These are phyloP conservation scores for Pararge aegeria DNA, from an alignment of 1,140 invertebrate species.

Conservation along the genomic window DNA sequence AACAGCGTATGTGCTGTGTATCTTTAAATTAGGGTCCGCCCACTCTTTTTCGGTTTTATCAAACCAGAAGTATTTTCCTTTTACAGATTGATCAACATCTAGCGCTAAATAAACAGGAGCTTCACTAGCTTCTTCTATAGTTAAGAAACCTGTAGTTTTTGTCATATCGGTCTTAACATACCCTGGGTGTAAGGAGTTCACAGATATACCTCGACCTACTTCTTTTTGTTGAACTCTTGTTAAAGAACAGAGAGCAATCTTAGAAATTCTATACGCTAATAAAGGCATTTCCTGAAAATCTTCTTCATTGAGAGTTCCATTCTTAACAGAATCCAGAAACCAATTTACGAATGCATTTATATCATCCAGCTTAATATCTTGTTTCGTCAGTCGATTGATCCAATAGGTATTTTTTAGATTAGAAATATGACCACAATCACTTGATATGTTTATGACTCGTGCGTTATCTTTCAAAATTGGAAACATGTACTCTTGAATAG, in stretches of 20 bases:
- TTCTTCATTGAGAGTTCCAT: conserved; percentile 19
- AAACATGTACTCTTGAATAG: conserved; percentile 26
- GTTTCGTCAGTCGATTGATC: conserved; percentile 26
- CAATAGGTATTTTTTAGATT: conserved; percentile 28
- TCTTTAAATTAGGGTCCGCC: conserved; percentile 15
- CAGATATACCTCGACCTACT: conserved; percentile 25
- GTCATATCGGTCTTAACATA: conserved; percentile 31
- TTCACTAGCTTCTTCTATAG: conserved; percentile 26
- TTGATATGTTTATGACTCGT: conserved; percentile 31
- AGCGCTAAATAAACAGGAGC: conserved; percentile 28
- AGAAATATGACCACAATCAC: conserved; percentile 28
- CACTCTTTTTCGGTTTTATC: conserved; percentile 28
- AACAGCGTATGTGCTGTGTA: too few species aligned
- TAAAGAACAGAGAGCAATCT: conserved; percentile 28
- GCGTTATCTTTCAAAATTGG: conserved; percentile 32
- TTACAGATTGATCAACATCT: conserved; percentile 28
- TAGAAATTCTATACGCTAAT: conserved; percentile 27
- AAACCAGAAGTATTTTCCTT: conserved; percentile 34
- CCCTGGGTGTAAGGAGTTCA: conserved; percentile 32
- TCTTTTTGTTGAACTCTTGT: conserved; percentile 30
- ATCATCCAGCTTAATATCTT: conserved; percentile 19
- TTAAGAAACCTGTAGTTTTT: conserved; percentile 16
- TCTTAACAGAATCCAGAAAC: conserved; percentile 30
- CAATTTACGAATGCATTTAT: conserved; percentile 28
- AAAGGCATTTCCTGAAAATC: conserved; percentile 22